phyloP scores from a whole-genome alignment of 2,888 invertebrate genomes.

The Protonemura montana region DNA sequence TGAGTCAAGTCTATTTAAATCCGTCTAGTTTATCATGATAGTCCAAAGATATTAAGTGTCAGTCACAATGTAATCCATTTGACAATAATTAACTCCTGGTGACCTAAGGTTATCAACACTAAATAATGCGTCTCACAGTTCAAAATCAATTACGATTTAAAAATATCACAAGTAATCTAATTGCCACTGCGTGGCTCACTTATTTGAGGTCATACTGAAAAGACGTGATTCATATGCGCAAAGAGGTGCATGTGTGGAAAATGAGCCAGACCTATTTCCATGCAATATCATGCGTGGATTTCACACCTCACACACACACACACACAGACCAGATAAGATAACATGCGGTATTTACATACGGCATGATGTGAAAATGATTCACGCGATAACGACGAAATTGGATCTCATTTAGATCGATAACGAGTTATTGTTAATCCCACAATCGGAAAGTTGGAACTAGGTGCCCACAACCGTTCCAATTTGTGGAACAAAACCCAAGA shows the following conservation, averaged over 20 bases:
- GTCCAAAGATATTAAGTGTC: too few species aligned
- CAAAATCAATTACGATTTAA: background rate
- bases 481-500: background rate
- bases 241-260: background rate
- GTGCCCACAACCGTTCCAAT: conserved; percentile 35
- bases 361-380: background rate
- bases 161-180: background rate
- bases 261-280: background rate
- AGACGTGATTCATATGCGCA: background rate
- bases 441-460: conserved; percentile 8
- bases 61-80: too few species aligned
- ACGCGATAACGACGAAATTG: background rate
- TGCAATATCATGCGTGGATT: background rate
- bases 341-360: background rate
- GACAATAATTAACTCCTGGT: background rate
- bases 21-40: too few species aligned
- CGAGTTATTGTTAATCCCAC: background rate
- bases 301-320: background rate
- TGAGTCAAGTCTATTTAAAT: too few species aligned
- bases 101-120: background rate
- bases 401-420: background rate
- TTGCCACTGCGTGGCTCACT: background rate
- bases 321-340: background rate
- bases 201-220: background rate
- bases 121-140: background rate